Evolutionary conservation across 2,888 invertebrate species (phyloP).

Genomic region (Hyalella azteca): DNA sequence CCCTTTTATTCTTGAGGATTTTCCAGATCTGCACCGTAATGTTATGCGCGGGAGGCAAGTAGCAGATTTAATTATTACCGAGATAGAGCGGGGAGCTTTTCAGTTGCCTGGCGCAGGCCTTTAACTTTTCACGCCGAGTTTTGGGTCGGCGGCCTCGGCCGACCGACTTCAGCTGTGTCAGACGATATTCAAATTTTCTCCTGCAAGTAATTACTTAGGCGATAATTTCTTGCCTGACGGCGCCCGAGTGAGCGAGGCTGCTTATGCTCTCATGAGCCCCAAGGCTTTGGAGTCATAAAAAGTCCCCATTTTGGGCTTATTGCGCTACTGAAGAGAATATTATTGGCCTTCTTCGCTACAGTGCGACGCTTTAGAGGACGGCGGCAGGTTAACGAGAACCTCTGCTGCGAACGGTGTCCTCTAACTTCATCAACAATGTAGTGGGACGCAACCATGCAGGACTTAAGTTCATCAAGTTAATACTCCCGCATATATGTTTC

Average conservation of each 20-base stretch:
- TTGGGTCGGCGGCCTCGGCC: neutral
- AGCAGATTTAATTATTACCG: conserved; percentile 7
- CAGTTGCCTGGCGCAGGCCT: neutral
- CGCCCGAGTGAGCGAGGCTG: neutral
- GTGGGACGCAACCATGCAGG: no score
- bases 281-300: conserved; percentile 16
- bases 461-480: no score
- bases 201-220: conserved; percentile 33
- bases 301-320: conserved; percentile 21
- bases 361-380: neutral
- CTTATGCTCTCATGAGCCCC: conserved; percentile 17
- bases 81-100: neutral
- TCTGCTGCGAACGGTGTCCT: no score
- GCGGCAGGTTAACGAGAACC: no score
- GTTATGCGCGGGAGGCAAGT: neutral
- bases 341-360: neutral
- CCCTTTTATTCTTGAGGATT: neutral
- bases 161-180: conserved; percentile 20
- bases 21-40: neutral
- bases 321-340: conserved; percentile 26
- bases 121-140: conserved; percentile 12
- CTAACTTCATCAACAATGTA: no score
- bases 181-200: conserved; percentile 36
- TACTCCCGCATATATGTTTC: no score
- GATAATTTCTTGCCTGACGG: conserved; percentile 30